Base-by-base conservation (phyloP, 2,113 vertebrate species). In the Megaleporinus macrocephalus region DNA sequence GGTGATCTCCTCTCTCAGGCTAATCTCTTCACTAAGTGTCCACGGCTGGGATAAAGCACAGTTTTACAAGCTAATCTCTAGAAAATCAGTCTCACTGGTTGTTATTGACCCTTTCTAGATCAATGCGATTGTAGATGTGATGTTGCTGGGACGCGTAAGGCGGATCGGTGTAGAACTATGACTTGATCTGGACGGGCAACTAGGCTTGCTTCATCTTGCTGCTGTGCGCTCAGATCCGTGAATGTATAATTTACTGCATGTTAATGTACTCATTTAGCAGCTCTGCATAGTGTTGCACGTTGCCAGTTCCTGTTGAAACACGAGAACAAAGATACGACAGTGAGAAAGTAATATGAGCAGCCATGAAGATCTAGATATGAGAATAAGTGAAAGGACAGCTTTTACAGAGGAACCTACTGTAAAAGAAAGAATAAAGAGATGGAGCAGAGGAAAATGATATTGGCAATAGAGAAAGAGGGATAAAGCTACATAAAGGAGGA, bases 31-130 rank as follows among this genome's bases (percentile, higher is more conserved):
- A 24, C 78, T 30, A 63, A 63, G 53, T 41, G 13, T 79, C 66
- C 29, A 30, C 49, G 36, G n/a, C 66, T 70, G 33, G 22, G 70
- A 80, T 47, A 44, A 70, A 61, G 57, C 0, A 5, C 57, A 61
- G 57, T 61, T 61, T 61, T 61, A 61, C 66, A 79, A 27, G 78
- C 53, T 79, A 72, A 71, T 79, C 66, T 71, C 29, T 15, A 79
- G 51, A 79, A 71, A 71, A 71, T 71, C 66, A 47, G 51, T 79
- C 51, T 29, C 29, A 15, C 75, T 30, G 75, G 20, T 77, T 66
- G 18, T 29, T 79, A 79, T 47, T 71, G 68, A 79, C 30, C 68
- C 36, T 33, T 33, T 61, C 59, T 20, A 0, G 33, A 72, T 79
- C 68, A 26, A 71, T 71, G 20, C 11, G 78, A 44, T 61, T n/a